Evolutionary conservation across 1,140 invertebrate species (phyloP), one percentile per base, ranked within the genome.

Genomic region (Pollicipes pollicipes): DNA sequence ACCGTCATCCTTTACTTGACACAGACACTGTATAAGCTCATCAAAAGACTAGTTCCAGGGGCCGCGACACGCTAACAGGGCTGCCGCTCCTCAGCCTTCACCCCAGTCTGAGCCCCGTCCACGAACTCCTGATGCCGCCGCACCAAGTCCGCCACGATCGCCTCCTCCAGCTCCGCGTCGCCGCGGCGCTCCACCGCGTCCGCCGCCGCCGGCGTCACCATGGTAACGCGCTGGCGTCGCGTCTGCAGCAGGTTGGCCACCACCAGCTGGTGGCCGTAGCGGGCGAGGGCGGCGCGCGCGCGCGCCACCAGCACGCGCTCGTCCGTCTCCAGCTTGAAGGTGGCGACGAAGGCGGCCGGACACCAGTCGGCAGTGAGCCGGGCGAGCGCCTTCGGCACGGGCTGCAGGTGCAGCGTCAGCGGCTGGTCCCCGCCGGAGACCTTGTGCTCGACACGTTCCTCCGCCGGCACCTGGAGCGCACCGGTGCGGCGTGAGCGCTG

Each of bases 261-360:
- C 26, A 97, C 95, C 78, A 95, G 81, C 90, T 95, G 90, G 79
- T 99, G 97, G 75, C 92, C 89, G 80, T 98, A 99, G 78, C 91
- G 95, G 68, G 88, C 85, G 26, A 99, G 81, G 27, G 96, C 93
- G 72, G 85, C 84, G 78, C 87, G 86, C 8, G 94, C 88, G 82
- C 98, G 98, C 3, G 83, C 80, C 71, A 96, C 86, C 68, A 99
- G 82, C 72, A 97, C 81, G 74, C 82, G 86, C 77, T 89, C 86
- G 80, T 99, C 92, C 3, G 97, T 99, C 85, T 99, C 97, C 73
- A 99, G 82, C 84, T 99, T 99, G 81, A 99, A 99, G 3, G 96
- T 98, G 10, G 98, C 87, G 28, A 98, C 89, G 84, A 88, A 98
- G 0, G 96, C 93, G 70, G 89, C 81, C 0, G 95, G 94, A 70